phyloP scores from a whole-genome alignment of 2,797 vertebrate species.

The Cuniculus paca region DNA sequence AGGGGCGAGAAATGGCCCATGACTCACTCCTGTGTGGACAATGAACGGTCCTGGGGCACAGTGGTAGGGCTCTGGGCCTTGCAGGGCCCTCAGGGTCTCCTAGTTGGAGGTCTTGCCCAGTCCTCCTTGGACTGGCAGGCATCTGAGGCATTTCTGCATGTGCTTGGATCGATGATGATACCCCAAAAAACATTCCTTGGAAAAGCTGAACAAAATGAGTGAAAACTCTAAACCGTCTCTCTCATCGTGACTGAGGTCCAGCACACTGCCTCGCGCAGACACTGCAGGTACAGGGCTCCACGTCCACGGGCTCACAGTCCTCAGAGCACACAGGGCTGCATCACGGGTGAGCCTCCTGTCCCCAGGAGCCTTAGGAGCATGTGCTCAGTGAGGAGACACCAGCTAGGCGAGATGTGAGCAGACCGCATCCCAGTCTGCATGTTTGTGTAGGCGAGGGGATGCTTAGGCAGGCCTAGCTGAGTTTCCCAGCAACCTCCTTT shows the following conservation, averaged over 20 bases:
- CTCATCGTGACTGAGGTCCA: neutral
- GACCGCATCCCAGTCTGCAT: neutral
- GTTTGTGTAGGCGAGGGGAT: neutral
- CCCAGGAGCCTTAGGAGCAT: accelerated
- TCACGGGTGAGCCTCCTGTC: neutral
- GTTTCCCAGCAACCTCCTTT: no score
- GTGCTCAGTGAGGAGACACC: neutral
- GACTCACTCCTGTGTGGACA: no score
- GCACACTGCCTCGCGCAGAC: accelerated
- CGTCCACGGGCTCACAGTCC: accelerated
- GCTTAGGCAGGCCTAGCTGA: no score
- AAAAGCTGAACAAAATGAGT: neutral
- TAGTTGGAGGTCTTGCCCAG: neutral
- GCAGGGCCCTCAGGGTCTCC: no score
- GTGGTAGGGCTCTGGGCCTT: neutral
- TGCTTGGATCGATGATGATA: neutral
- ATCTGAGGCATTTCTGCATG: neutral
- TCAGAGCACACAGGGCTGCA: neutral
- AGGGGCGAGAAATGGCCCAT: no score
- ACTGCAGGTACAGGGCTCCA: neutral
- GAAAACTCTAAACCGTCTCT: neutral
- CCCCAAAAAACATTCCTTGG: neutral
- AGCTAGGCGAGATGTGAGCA: neutral
- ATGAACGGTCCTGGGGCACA: neutral
- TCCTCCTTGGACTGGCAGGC: neutral